Evolutionary conservation across 2,888 invertebrate species (phyloP), one percentile per base, ranked within the genome.

Genomic region (Busseola fusca): DNA sequence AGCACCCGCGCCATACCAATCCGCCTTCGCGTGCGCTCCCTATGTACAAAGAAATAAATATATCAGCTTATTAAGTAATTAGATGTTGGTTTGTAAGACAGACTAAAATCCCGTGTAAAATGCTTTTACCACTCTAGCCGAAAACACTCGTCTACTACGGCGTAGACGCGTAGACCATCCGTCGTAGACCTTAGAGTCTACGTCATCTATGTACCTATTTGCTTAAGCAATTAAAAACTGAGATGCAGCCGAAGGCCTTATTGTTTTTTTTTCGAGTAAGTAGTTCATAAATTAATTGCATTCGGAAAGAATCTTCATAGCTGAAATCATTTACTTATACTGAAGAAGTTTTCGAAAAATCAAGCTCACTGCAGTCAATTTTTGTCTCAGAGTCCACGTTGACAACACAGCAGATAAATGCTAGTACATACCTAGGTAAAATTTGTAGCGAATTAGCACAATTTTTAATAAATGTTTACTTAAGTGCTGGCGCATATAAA

Each of bases 1-100:
- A 91, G 91, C 95, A 94, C 93, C 96, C 96, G 93, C 96, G 94
- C 96, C 96, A 96, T 87, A 96, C 96, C 96, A 96, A 84, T 95
- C 96, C 94, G 94, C 95, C 93, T 95, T 95, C 95, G 93, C 93
- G 94, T 94, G 94, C 91, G 91, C 94, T 93, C 94, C 95, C 95
- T 95, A 86, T 27, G 81, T 76, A 63, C 74, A 83, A 66, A 59
- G 56, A 80, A 71, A 72, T 58, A 69, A n/a, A 64, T 42, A 60
- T 48, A 0, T n/a, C 30, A 59, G 10, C 4, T 57, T 50, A 30
- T 18, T 45, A 45, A 18, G 18, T 45, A 42, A 37, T 2, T 37
- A 25, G 12, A 16, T 16, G 2, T 16, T 45, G 12, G 18, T 59
- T 48, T 21, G 14, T 21, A 18, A 62, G 9, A 52, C 25, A 21